These are phyloP conservation scores for Prunella fulvescens DNA, from an alignment of 2,113 vertebrate species.

Conservation along the genomic window DNA sequence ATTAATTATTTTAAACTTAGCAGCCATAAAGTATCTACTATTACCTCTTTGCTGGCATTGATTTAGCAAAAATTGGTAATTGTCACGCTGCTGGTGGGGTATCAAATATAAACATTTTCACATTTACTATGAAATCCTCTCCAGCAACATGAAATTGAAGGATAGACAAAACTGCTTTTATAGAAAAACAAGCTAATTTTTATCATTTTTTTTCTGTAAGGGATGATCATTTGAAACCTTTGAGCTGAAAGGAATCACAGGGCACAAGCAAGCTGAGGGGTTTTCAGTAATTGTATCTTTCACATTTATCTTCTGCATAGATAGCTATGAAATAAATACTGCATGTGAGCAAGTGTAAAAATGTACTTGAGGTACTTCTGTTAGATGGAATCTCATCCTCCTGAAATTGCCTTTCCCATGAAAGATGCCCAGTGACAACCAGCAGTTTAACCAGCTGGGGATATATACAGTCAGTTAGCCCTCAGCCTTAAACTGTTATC, in stretches of 20 bases:
- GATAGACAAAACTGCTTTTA: neutral
- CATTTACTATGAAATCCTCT: neutral
- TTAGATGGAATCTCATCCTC: slow-evolving; percentile 58
- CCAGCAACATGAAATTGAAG: neutral
- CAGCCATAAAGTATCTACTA: neutral
- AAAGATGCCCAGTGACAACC: slow-evolving; percentile 60
- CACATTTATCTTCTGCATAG: slow-evolving; percentile 36
- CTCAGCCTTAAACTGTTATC: slow-evolving; percentile 53
- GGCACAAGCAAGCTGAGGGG: neutral
- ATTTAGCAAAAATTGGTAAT: neutral
- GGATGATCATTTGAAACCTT: neutral
- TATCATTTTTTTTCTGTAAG: neutral
- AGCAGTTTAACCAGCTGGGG: slow-evolving; percentile 43
- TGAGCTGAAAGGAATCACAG: neutral
- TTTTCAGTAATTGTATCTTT: slow-evolving; percentile 21
- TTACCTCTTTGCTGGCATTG: neutral
- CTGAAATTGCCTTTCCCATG: slow-evolving; percentile 58
- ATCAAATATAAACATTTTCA: neutral
- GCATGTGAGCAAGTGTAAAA: slow-evolving; percentile 21
- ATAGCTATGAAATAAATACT: slow-evolving; percentile 53
- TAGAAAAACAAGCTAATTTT: neutral
- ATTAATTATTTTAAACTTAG: neutral
- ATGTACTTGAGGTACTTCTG: slow-evolving; percentile 35
- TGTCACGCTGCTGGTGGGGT: neutral
- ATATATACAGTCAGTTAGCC: slow-evolving; percentile 36